phyloP scores from a whole-genome alignment of 2,797 vertebrate genomes.

The Dendrocincla tyrannina region DNA sequence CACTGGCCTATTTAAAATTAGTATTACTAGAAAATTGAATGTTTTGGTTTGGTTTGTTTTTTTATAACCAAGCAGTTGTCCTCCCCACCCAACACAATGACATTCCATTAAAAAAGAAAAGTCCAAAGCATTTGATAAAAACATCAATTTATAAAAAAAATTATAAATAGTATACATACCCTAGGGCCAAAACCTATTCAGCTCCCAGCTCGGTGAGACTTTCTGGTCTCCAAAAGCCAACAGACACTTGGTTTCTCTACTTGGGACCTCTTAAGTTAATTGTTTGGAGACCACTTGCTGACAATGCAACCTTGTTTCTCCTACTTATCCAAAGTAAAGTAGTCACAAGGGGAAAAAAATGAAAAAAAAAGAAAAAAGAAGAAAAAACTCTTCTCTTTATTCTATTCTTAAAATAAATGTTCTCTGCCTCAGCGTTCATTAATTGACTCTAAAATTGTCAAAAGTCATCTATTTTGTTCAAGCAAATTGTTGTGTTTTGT shows the following conservation, averaged over 20 bases:
- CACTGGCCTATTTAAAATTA: neutral
- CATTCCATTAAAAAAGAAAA: neutral
- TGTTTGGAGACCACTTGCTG: neutral
- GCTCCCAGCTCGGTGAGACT: neutral
- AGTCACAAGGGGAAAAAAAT: neutral
- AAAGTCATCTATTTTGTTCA: neutral
- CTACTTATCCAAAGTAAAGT: neutral
- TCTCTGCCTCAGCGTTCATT: neutral
- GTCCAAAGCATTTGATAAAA: neutral
- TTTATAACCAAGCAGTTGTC: neutral
- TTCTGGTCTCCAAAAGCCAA: neutral
- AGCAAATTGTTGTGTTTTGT: neutral
- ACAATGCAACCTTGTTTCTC: neutral
- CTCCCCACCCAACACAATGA: neutral
- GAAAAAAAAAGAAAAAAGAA: neutral
- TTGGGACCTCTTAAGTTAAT: neutral
- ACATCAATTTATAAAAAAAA: neutral
- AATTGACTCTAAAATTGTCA: slow-evolving; percentile 1
- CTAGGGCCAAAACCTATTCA: neutral
- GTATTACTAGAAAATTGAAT: neutral
- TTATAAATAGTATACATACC: neutral
- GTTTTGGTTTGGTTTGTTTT: neutral
- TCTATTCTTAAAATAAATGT: neutral
- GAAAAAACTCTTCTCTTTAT: neutral
- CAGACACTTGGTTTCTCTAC: neutral